Evolutionary conservation across 2,888 invertebrate genomes (phyloP).

Genomic region (Pheosia gnoma): DNA sequence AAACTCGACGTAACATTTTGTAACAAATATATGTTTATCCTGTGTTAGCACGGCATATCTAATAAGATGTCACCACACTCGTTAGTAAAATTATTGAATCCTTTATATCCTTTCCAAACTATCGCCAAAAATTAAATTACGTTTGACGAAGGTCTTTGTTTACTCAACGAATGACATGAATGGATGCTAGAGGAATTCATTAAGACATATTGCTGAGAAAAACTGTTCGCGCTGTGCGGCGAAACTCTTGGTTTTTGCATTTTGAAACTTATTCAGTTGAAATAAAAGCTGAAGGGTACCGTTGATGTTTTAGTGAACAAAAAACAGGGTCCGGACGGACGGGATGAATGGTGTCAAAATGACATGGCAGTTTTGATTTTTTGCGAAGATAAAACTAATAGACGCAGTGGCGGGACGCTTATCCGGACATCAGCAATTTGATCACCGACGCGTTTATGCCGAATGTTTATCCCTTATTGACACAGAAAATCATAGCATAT

Average conservation of each 20-base stretch:
- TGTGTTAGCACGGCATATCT: not conserved
- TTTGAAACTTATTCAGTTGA: constrained; percentile 36
- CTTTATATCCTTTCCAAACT: constrained; percentile 47
- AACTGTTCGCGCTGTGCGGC: constrained; percentile 36
- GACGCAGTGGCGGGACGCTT: constrained; percentile 48
- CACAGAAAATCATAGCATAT: too few relatives aligned
- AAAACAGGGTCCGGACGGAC: constrained; percentile 61
- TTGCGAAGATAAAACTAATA: constrained; percentile 59
- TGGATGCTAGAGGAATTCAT: constrained; percentile 75
- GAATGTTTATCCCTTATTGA: too few relatives aligned
- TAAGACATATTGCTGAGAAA: constrained; percentile 72
- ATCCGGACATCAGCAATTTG: constrained; percentile 17
- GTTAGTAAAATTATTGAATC: constrained; percentile 30
- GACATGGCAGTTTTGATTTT: constrained; percentile 75
- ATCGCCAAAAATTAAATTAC: constrained; percentile 52
- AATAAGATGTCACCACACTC: constrained; percentile 6
- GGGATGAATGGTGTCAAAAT: constrained; percentile 81
- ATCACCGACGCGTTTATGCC: constrained; percentile 3
- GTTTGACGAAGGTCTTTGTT: constrained; percentile 75
- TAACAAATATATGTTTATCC: not conserved
- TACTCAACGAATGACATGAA: constrained; percentile 79
- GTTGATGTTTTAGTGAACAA: constrained; percentile 27
- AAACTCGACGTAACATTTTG: not conserved
- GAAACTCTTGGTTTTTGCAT: constrained; percentile 12
- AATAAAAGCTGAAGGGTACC: constrained; percentile 25